These are phyloP conservation scores for Metalampra italica DNA, from an alignment of 2,888 invertebrate species.

Conservation along the genomic window DNA sequence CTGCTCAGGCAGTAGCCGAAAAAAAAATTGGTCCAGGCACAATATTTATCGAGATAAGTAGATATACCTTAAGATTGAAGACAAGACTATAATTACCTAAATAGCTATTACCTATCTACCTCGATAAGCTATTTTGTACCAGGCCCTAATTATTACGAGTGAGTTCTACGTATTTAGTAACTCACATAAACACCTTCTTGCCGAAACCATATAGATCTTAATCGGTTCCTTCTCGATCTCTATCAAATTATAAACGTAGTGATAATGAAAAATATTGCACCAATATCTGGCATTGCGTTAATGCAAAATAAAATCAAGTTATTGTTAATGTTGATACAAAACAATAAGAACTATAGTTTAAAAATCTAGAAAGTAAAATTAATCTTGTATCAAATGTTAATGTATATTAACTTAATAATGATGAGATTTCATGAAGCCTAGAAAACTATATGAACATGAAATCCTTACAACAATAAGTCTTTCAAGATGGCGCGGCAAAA, in stretches of 20 bases:
- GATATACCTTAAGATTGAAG: too few relatives aligned
- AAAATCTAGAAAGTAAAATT: conserved; percentile 46
- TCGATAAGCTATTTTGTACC: neutral
- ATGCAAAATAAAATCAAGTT: conserved; percentile 27
- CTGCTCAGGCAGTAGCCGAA: conserved; percentile 31
- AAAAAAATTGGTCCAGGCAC: neutral
- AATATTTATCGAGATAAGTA: neutral
- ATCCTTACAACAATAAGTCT: conserved; percentile 77
- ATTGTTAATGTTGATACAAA: conserved; percentile 44
- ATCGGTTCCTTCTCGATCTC: conserved; percentile 29
- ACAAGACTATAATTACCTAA: neutral
- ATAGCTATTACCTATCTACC: neutral
- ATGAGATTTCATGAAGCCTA: conserved; percentile 77
- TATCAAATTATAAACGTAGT: conserved; percentile 17
- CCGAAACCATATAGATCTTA: conserved; percentile 12
- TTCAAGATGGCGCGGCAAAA: conserved; percentile 74
- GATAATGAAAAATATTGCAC: conserved; percentile 35
- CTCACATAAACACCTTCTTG: neutral
- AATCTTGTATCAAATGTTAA: conserved; percentile 52
- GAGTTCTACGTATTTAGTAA: neutral
- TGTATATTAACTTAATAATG: conserved; percentile 50
- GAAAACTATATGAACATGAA: conserved; percentile 77
- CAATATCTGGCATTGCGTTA: conserved; percentile 49
- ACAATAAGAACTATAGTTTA: conserved; percentile 48
- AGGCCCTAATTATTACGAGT: neutral